These are phyloP conservation scores for Mixornis gularis DNA, from an alignment of 2,113 vertebrate genomes.

Conservation along the genomic window DNA sequence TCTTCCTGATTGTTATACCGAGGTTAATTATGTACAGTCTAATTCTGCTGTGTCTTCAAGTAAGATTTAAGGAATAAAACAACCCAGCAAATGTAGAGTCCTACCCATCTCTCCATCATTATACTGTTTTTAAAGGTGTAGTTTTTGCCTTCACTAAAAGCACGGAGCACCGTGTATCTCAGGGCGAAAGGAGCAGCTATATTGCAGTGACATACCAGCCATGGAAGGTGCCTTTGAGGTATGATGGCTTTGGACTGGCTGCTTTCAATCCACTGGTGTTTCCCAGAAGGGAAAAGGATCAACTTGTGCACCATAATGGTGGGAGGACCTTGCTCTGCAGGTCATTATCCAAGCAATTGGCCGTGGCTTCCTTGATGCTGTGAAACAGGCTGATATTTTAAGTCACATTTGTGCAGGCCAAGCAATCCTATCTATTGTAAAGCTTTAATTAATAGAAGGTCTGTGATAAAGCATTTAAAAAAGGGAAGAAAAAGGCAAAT, in stretches of 20 bases:
- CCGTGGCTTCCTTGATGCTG: background rate
- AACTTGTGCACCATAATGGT: background rate
- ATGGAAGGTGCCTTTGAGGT: background rate
- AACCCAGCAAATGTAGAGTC: background rate
- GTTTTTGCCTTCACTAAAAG: background rate
- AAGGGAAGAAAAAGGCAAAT: background rate
- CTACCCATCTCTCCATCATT: background rate
- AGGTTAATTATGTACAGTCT: background rate
- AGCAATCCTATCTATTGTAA: background rate
- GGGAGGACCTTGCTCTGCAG: background rate
- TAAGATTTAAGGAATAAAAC: background rate
- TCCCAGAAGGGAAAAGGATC: background rate
- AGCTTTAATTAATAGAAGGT: conserved; percentile 11
- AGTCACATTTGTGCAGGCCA: background rate
- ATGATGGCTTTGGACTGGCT: background rate
- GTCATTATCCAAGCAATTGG: background rate
- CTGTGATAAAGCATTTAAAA: background rate
- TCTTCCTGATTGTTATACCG: background rate
- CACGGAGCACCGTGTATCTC: background rate
- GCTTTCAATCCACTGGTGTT: background rate
- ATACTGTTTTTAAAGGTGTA: background rate
- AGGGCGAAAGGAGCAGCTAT: background rate
- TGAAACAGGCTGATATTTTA: background rate
- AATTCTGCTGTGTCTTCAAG: background rate
- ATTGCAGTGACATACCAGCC: background rate